Percentiles rank a stretch among this genome's conserved stretches.
Conservation (phyloP, 1,140 invertebrate genomes). For the Meloidogyne floridensis region DNA sequence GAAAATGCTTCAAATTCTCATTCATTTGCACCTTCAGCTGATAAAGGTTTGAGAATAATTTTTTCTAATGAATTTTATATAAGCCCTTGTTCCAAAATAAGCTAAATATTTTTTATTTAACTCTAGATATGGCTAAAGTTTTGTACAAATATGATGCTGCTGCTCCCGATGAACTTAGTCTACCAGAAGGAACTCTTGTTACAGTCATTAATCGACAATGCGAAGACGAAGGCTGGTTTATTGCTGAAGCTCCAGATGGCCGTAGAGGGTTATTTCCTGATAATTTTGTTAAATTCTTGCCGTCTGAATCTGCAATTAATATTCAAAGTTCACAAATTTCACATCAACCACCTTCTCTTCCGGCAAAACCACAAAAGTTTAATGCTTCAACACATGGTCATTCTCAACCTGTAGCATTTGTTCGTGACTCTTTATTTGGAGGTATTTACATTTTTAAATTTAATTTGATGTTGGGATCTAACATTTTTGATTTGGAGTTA, state of each 20-base stretch:
- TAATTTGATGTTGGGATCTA: not conserved
- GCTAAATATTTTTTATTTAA: not conserved
- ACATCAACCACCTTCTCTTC: slow-evolving; percentile 35
- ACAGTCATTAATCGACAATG: slow-evolving; percentile 70
- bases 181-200: slow-evolving; percentile 66
- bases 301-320: not conserved
- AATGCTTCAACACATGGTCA: not conserved
- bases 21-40: not conserved
- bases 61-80: not conserved
- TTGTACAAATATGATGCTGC: slow-evolving; percentile 67
- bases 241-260: slow-evolving; percentile 81
- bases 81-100: too few relatives aligned
- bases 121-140: slow-evolving; percentile 62
- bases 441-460: not conserved
- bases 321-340: slow-evolving; percentile 17
- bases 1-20: slow-evolving; percentile 1
- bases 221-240: slow-evolving; percentile 90
- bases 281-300: slow-evolving; percentile 75
- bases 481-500: too few relatives aligned
- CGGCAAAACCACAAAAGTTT: slow-evolving; percentile 39
- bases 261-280: slow-evolving; percentile 90
- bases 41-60: not conserved
- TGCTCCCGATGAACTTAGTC: slow-evolving; percentile 67
- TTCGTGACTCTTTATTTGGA: slow-evolving; percentile 21
- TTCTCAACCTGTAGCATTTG: slow-evolving; percentile 10